These are phyloP conservation scores for Lydus trimaculatus DNA, from an alignment of 2,888 invertebrate genomes.

Conservation along the genomic window DNA sequence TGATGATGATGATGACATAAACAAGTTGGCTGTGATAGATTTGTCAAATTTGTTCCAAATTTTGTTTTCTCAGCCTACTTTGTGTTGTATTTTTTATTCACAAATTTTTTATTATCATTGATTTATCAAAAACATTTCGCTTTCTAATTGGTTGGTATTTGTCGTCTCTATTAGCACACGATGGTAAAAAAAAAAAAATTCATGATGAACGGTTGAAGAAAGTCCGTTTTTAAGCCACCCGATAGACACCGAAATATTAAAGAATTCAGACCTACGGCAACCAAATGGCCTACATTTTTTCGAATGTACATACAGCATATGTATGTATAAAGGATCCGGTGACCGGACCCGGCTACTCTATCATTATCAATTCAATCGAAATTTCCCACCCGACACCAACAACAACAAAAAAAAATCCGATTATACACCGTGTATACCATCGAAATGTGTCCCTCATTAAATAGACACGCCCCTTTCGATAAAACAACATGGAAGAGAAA, in stretches of 20 bases:
- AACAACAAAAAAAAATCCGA: no score
- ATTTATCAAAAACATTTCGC: not conserved
- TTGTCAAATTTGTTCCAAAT: no score
- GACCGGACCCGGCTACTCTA: no score
- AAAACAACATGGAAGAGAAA: not conserved
- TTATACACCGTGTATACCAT: no score
- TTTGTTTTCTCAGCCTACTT: not conserved
- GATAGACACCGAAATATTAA: not conserved
- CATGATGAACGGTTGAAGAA: not conserved
- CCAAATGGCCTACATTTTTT: conserved; percentile 3
- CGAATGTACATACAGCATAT: not conserved
- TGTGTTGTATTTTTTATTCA: not conserved
- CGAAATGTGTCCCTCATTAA: no score
- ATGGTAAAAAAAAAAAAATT: not conserved
- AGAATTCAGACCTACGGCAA: not conserved
- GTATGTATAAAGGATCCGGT: not conserved
- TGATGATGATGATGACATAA: no score
- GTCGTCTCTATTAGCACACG: not conserved
- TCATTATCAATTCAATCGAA: no score
- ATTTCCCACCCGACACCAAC: no score
- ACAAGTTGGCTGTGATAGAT: not conserved
- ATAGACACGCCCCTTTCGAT: not conserved
- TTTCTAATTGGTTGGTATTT: not conserved
- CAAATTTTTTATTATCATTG: not conserved
- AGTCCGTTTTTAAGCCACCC: not conserved